These are phyloP conservation scores for Cebidichthys violaceus DNA, from an alignment of 2,113 vertebrate species.

Conservation along the genomic window DNA sequence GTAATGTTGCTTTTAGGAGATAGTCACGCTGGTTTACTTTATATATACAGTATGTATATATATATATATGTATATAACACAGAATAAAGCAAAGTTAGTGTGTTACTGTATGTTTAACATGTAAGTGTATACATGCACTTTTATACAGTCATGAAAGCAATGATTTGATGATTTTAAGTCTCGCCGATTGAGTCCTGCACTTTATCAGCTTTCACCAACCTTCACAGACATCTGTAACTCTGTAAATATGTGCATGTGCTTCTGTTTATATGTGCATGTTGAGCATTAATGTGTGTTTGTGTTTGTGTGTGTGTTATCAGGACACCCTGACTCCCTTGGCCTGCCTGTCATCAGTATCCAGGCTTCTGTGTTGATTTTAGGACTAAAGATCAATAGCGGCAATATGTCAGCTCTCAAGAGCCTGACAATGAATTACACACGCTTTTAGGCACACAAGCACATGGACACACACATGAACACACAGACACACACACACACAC, in stretches of 20 bases:
- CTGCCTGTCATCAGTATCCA: conserved; percentile 77
- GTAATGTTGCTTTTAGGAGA: background rate
- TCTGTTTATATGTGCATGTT: conserved; percentile 41
- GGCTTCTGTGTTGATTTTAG: conserved; percentile 80
- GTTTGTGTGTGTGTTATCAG: conserved; percentile 68
- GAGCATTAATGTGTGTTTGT: conserved; percentile 29
- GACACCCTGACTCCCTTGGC: conserved; percentile 65
- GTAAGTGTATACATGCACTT: background rate
- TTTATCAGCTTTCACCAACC: conserved; percentile 26
- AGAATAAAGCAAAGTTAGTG: background rate
- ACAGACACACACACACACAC: conserved; percentile 56
- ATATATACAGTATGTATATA: no score
- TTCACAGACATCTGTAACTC: conserved; percentile 48
- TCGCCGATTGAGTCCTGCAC: conserved; percentile 12
- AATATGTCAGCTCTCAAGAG: conserved; percentile 81
- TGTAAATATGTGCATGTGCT: conserved; percentile 32
- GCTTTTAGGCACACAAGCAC: conserved; percentile 78
- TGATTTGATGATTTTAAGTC: background rate
- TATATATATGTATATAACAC: background rate
- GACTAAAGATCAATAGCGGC: conserved; percentile 81
- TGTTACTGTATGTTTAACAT: background rate
- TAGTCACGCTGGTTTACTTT: background rate
- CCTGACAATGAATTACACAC: conserved; percentile 79
- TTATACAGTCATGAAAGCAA: background rate
- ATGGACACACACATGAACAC: conserved; percentile 61